Evolutionary conservation across 2,888 invertebrate species (phyloP).

Genomic region (Eristalinus aeneus): DNA sequence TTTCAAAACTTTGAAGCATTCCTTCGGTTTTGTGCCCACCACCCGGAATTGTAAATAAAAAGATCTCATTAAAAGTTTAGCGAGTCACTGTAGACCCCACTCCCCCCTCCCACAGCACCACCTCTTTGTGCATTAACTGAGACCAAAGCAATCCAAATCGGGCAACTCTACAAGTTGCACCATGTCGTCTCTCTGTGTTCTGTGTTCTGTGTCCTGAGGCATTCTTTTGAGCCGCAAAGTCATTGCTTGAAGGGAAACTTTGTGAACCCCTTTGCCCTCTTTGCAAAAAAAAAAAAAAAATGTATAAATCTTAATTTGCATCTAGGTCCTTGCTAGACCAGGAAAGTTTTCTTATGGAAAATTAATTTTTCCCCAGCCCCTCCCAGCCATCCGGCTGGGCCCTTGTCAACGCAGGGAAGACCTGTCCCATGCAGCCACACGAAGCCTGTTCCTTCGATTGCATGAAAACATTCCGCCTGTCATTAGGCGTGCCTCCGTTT

Average conservation of each 20-base stretch:
- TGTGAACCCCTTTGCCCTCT: conserved; percentile 26
- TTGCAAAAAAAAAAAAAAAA: neutral
- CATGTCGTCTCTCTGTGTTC: neutral
- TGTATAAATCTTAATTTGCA: conserved; percentile 67
- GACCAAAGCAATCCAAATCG: conserved; percentile 58
- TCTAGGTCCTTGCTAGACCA: conserved; percentile 32
- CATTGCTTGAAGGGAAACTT: conserved; percentile 37
- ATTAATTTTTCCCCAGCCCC: conserved; percentile 42
- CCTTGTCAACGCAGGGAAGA: neutral
- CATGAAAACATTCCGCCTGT: conserved; percentile 64
- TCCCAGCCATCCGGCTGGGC: neutral
- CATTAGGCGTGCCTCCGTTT: conserved; percentile 56
- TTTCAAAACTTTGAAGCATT: conserved; percentile 68
- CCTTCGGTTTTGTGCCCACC: conserved; percentile 44
- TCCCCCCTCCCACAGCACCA: neutral
- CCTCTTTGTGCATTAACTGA: conserved; percentile 64
- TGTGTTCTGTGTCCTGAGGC: neutral
- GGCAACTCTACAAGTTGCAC: conserved; percentile 61
- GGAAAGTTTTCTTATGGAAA: conserved; percentile 64
- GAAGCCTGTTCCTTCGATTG: conserved; percentile 53
- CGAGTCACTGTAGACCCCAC: conserved; percentile 26
- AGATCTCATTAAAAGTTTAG: conserved; percentile 71
- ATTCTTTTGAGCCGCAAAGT: conserved; percentile 24
- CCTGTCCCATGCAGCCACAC: conserved; percentile 38
- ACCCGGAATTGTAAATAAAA: conserved; percentile 68